phyloP scores from a whole-genome alignment of 1,140 invertebrate species.

The Drosophila guanche region DNA sequence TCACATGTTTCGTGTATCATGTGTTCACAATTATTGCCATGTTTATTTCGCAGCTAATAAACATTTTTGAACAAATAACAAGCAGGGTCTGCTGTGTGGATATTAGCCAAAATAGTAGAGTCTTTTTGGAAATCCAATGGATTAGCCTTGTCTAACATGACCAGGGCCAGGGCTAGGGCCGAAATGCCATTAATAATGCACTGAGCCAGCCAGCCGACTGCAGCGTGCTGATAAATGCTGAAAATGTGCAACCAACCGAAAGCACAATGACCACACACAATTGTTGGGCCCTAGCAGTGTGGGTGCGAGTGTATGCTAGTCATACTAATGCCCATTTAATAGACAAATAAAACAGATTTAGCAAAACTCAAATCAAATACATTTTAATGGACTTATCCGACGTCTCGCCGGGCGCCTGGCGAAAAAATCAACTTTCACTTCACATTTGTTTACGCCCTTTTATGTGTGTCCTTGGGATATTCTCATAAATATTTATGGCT shows the following conservation, averaged over 20 bases:
- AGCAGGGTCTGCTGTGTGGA: neutral
- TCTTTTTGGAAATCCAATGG: slow-evolving; percentile 14
- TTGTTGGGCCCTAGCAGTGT: too few relatives aligned
- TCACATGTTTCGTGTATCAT: too few relatives aligned
- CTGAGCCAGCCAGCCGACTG: neutral
- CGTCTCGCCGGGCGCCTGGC: slow-evolving; percentile 37
- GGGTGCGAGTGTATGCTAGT: too few relatives aligned
- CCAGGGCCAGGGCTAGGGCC: neutral
- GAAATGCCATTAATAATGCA: slow-evolving; percentile 1
- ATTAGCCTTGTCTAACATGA: slow-evolving; percentile 10
- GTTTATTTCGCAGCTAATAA: slow-evolving; percentile 16
- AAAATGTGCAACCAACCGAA: slow-evolving; percentile 1
- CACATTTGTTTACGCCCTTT: slow-evolving; percentile 9
- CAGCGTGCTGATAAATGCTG: slow-evolving; percentile 14
- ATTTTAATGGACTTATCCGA: slow-evolving; percentile 31
- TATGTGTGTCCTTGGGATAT: neutral
- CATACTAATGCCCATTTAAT: slow-evolving; percentile 22
- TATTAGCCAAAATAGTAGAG: slow-evolving; percentile 4
- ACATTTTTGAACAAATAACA: neutral
- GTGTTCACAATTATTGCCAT: neutral
- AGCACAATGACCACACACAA: neutral
- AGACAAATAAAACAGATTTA: slow-evolving; percentile 28
- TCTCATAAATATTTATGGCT: slow-evolving; percentile 65
- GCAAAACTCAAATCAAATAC: slow-evolving; percentile 28
- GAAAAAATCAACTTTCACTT: slow-evolving; percentile 12